Evolutionary conservation across 2,888 invertebrate species (phyloP), one percentile per base, ranked within the genome.

Genomic region (Acronicta alni): DNA sequence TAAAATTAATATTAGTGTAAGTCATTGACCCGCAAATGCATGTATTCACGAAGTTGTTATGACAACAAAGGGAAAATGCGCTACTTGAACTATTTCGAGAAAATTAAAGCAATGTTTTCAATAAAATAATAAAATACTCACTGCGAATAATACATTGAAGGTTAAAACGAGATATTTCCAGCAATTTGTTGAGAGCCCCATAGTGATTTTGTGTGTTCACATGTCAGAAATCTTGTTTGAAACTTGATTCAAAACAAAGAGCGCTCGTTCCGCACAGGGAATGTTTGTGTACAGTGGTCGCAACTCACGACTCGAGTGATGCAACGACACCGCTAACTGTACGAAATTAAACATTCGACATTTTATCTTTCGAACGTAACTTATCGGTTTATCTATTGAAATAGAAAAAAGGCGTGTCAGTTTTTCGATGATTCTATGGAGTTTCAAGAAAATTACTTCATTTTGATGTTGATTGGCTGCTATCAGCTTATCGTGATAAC

Each of bases 81-180:
- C 80, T 82, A 77, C 79, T 66, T 79, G 76, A 76, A 67, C n/a
- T 56, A 37, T 47, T 35, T 17, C 20, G 47, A 12, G 42, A 69
- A 54, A 57, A 64, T 61, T 76, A 73, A 68, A 57, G 46, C 57
- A 53, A 68, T 72, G 67, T 63, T 55, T 72, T 68, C 57, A 80
- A 67, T 74, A 74, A 79, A 79, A 79, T 57, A 67, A 60, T 53
- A 68, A 43, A 72, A 66, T 81, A 92, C 94, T 94, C 75, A 94
- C 94, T 56, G 90, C 94, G 79, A 94, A 93, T 72, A 94, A 79
- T 42, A 93, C 83, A 72, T 94, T 94, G 86, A 92, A 94, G 71
- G 89, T 89, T 80, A 94, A 79, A 79, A 94, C 93, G 20, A 94
- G 84, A 84, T 94, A 94, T 87, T 94, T 93, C 92, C 94, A 94